These are phyloP conservation scores for Drosophila rufa DNA, from an alignment of 1,140 invertebrate genomes.

Conservation along the genomic window DNA sequence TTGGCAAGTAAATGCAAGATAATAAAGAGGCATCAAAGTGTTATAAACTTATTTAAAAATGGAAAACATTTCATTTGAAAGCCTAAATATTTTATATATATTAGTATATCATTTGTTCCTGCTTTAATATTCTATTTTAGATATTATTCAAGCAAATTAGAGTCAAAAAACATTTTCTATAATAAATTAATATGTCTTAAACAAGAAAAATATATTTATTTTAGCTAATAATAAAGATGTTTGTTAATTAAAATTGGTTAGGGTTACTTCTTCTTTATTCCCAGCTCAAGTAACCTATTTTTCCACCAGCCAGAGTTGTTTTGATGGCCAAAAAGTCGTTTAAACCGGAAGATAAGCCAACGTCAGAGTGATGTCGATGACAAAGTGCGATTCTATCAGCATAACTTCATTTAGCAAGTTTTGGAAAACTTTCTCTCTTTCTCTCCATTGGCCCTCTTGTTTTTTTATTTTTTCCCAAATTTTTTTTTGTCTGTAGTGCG, in stretches of 20 bases:
- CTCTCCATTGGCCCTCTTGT: slow-evolving; percentile 22
- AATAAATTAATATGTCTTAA: too few relatives aligned
- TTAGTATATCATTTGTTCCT: neutral
- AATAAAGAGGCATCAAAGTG: neutral
- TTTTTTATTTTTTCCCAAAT: slow-evolving; percentile 15
- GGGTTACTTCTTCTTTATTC: neutral
- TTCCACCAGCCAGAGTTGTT: neutral
- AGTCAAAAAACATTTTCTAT: too few relatives aligned
- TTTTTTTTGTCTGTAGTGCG: slow-evolving; percentile 56
- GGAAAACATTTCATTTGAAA: too few relatives aligned
- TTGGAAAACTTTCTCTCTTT: neutral
- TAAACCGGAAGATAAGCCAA: slow-evolving; percentile 4
- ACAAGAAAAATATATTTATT: too few relatives aligned
- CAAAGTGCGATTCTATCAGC: slow-evolving; percentile 78
- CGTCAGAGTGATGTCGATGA: slow-evolving; percentile 27
- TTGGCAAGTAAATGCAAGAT: too few relatives aligned
- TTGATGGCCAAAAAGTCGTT: slow-evolving; percentile 8
- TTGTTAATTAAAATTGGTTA: too few relatives aligned
- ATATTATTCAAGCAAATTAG: neutral
- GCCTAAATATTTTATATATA: neutral
- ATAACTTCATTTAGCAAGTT: slow-evolving; percentile 83
- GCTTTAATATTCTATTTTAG: neutral
- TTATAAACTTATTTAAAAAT: too few relatives aligned
- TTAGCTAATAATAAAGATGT: too few relatives aligned
- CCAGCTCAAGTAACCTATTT: neutral